Base-by-base conservation (phyloP, 2,797 vertebrate genomes). In the Dicrostonyx torquatus region DNA sequence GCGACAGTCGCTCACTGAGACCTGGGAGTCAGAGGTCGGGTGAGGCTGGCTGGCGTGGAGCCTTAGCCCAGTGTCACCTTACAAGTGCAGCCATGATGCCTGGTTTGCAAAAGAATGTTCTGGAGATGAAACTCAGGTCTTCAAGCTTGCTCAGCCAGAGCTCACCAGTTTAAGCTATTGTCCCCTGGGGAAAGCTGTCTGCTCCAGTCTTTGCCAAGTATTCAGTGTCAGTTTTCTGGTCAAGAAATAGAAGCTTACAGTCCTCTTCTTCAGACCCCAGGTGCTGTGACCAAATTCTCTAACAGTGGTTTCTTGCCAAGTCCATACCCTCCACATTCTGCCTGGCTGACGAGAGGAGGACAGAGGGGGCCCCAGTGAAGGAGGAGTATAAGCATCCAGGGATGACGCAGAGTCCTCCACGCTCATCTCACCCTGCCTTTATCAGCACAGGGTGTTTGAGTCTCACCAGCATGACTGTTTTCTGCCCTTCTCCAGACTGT, bases 181-280 rank as follows among this genome's bases (percentile, higher is more conserved):
- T n/a, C n/a, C n/a, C n/a, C n/a, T n/a, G n/a, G n/a, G n/a, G n/a
- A n/a, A n/a, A n/a, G n/a, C n/a, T n/a, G n/a, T n/a, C n/a, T n/a
- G n/a, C n/a, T n/a, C n/a, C n/a, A n/a, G n/a, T n/a, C 37, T 34
- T 22, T 29, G 10, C 26, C 66, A 58, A 66, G 9, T 7, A 31
- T 75, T 50, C 62, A 15, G 37, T 22, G 6, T 50, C 37, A 34
- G 34, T 93, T 92, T 89, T 62, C 1, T 80, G 26, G 48, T 89
- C 86, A 91, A 45, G 72, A 92, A 34, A 75, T 29, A n/a, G 73
- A 90, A 6, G 2, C 55, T 91, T 90, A 24, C 31, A 83, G 75
- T 45, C 64, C 68, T 50, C 5, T 80, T 88, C 6, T 18, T 86
- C 84, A 83, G 22, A 10, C 40, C 34, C 40, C 34, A 86, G 0